Evolutionary conservation across 92 coral and sea anemone species (phyloP).

Genomic region (Montipora capitata): DNA sequence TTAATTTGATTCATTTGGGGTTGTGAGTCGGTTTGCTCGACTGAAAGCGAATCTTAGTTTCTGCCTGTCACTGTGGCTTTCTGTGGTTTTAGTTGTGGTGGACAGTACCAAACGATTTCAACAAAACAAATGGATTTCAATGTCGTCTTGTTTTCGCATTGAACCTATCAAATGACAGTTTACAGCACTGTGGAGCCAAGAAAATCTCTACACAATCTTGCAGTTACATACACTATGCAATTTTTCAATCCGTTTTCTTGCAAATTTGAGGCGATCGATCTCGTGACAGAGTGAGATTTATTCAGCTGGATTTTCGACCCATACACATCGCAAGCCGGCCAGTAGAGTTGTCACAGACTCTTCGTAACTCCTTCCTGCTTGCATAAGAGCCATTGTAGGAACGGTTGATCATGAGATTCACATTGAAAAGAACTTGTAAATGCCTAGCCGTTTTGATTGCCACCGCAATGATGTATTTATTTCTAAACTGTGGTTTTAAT

Average conservation of each 20-base stretch:
- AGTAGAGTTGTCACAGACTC: not conserved
- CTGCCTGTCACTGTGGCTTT: not conserved
- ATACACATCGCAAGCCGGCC: not conserved
- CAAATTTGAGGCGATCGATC: not conserved
- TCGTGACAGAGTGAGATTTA: not conserved
- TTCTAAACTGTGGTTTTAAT: conserved; percentile 38
- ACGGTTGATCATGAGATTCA: conserved; percentile 22
- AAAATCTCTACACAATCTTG: not conserved
- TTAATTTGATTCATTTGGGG: not conserved
- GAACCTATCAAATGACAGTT: not conserved
- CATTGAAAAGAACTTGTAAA: conserved; percentile 43
- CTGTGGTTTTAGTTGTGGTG: not conserved
- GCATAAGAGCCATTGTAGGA: not conserved
- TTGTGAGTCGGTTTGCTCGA: not conserved
- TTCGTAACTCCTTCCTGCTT: not conserved
- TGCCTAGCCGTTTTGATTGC: conserved; percentile 11
- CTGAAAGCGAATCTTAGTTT: not conserved
- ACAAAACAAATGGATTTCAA: not conserved
- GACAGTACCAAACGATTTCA: not conserved
- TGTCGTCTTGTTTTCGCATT: not conserved
- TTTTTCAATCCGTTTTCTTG: not conserved
- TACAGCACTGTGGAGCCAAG: not conserved
- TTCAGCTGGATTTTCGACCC: not conserved
- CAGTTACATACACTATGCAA: not conserved
- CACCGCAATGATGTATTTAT: conserved; percentile 26